phyloP scores from a whole-genome alignment of 1,140 invertebrate genomes.

The Bombus polaris region DNA sequence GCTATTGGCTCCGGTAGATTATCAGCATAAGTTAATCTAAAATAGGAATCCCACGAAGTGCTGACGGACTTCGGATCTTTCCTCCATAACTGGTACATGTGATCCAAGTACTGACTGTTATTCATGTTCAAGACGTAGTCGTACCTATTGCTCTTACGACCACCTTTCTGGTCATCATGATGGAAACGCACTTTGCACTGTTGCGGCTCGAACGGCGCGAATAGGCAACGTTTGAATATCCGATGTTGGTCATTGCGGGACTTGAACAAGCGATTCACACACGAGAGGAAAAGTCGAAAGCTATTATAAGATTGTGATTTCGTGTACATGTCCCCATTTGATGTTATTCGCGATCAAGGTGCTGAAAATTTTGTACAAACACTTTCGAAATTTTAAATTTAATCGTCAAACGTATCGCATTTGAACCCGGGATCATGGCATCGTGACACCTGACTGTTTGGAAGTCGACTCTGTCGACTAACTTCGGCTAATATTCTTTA shows the following conservation, averaged over 20 bases:
- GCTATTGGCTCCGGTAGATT: not conserved
- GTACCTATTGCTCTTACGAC: not conserved
- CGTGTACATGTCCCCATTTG: constrained; percentile 48
- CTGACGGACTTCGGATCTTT: constrained; percentile 66
- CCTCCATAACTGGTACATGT: constrained; percentile 67
- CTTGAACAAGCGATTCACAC: not conserved
- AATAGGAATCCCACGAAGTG: constrained; percentile 81
- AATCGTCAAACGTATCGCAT: not conserved
- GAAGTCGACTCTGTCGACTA: not conserved
- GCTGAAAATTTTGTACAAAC: not conserved
- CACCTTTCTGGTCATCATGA: constrained; percentile 16
- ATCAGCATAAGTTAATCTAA: constrained; percentile 68
- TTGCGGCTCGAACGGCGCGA: not conserved
- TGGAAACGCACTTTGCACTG: constrained; percentile 8
- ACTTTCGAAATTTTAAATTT: not conserved
- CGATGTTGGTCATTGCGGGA: not conserved
- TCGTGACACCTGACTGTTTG: constrained; percentile 22
- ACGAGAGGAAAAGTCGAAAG: not conserved
- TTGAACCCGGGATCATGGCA: not conserved
- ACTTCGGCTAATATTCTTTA: not conserved
- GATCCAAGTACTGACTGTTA: constrained; percentile 71
- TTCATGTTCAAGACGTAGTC: constrained; percentile 58
- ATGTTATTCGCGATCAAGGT: not conserved
- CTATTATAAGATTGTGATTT: constrained; percentile 3
- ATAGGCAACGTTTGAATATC: too few relatives aligned